These are phyloP conservation scores for Tragopan temminckii DNA, from an alignment of 2,797 vertebrate genomes.

Conservation along the genomic window DNA sequence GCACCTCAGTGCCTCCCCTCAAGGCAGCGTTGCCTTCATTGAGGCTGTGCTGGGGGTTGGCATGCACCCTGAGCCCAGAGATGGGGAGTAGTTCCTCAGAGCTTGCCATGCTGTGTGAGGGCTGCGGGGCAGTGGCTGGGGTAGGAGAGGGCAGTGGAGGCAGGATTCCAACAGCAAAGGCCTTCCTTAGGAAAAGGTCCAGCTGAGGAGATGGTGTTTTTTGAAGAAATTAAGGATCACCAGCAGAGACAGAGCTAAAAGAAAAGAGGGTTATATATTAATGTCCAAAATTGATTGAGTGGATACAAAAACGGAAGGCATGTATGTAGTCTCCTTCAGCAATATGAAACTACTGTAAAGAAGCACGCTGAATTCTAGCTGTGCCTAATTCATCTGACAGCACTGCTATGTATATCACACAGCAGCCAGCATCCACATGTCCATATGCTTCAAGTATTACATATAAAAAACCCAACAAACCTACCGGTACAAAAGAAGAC, in stretches of 20 bases:
- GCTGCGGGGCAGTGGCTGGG: background rate
- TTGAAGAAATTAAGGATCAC: background rate
- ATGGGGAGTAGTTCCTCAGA: background rate
- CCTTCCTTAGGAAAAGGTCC: background rate
- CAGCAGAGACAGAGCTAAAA: background rate
- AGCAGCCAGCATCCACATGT: conserved; percentile 36
- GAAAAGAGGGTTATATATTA: background rate
- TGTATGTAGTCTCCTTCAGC: background rate
- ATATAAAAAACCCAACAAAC: background rate
- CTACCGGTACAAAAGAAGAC: background rate
- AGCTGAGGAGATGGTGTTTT: background rate
- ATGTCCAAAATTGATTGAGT: background rate
- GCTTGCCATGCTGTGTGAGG: rapidly evolving
- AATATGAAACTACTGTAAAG: background rate
- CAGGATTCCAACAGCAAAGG: background rate
- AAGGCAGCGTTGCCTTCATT: too few species aligned
- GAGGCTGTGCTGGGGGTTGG: too few species aligned
- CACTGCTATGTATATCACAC: background rate
- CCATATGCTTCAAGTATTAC: conserved; percentile 15
- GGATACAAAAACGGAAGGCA: background rate
- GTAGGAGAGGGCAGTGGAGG: background rate
- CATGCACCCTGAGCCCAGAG: too few species aligned
- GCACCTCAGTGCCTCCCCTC: too few species aligned
- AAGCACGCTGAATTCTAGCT: background rate
- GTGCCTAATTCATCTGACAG: conserved; percentile 49